Evolutionary conservation across 2,113 vertebrate genomes (phyloP).

Genomic region (Ranitomeya imitator): DNA sequence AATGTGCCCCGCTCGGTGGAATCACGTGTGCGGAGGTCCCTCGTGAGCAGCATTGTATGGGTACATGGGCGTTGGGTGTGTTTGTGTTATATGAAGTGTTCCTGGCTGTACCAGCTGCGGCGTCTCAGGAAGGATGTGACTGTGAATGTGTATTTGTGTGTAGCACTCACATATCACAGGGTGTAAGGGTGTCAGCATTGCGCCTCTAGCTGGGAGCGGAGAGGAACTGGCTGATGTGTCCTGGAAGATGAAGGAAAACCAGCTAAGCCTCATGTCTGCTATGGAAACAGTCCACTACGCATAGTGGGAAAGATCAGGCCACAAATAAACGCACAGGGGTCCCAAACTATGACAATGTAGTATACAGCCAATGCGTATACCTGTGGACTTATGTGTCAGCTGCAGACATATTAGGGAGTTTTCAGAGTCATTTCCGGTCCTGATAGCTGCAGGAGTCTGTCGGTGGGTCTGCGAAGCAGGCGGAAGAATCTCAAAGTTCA

Average conservation of each 20-base stretch:
- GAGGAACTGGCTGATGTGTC: conserved; percentile 1
- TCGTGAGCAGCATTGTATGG: neutral
- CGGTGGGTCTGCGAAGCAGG: neutral
- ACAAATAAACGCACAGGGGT: neutral
- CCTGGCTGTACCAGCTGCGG: neutral
- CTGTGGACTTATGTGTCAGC: neutral
- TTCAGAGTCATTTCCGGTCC: neutral
- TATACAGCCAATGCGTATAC: neutral
- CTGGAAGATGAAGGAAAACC: neutral
- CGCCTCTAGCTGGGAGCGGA: neutral
- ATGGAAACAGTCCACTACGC: neutral
- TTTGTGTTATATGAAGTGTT: neutral
- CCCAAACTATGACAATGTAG: neutral
- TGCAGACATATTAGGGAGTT: neutral
- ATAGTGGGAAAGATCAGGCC: neutral
- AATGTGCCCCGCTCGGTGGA: neutral
- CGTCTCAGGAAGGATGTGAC: conserved; percentile 34
- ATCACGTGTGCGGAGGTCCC: conserved; percentile 9
- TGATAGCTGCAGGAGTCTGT: neutral
- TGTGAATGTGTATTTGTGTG: conserved; percentile 50
- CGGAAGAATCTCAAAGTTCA: neutral
- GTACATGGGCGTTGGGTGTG: conserved; percentile 26
- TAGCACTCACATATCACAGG: conserved; percentile 37
- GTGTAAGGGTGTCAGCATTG: conserved; percentile 17
- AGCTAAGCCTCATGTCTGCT: neutral